Percentiles rank a stretch among this genome's conserved stretches.
phyloP scores from a whole-genome alignment of 2,888 invertebrate genomes.

The Anagyrus pseudococci region DNA sequence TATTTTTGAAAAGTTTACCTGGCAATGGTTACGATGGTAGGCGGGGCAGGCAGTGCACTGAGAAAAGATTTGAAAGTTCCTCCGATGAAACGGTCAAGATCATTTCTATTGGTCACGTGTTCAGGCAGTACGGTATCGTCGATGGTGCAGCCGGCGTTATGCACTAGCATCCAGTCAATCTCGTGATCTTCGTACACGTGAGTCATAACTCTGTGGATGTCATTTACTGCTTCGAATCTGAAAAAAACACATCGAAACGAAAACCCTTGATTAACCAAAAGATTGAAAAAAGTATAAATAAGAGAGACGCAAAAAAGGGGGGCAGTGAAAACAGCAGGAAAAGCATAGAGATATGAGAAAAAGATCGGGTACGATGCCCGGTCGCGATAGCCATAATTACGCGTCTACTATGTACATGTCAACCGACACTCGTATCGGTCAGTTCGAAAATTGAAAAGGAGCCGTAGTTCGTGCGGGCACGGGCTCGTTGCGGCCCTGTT shows the following conservation, averaged over 20 bases:
- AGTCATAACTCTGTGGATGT: slow-evolving; percentile 48
- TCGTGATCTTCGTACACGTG: slow-evolving; percentile 66
- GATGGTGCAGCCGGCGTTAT: slow-evolving; percentile 87
- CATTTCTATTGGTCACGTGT: slow-evolving; percentile 75
- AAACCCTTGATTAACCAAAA: not conserved
- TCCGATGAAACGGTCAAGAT: slow-evolving; percentile 71
- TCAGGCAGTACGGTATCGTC: slow-evolving; percentile 86
- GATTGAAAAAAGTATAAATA: not conserved
- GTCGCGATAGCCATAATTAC: slow-evolving; percentile 1
- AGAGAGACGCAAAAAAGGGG: not conserved
- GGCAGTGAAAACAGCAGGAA: not conserved
- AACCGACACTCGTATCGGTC: not conserved
- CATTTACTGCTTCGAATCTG: slow-evolving; percentile 51
- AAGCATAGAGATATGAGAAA: not conserved
- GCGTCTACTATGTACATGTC: not conserved
- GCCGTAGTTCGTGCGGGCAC: not conserved
- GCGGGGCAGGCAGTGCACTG: slow-evolving; percentile 67
- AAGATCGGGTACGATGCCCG: not conserved
- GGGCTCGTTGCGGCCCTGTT: slow-evolving; percentile 25
- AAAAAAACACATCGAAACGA: slow-evolving; percentile 33
- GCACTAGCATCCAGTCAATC: slow-evolving; percentile 81
- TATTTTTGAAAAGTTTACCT: no score
- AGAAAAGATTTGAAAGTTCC: slow-evolving; percentile 69
- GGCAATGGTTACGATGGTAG: slow-evolving; percentile 80
- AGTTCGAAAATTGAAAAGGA: slow-evolving; percentile 32